Conservation (phyloP, 2,797 vertebrate species). For the Leuciscus waleckii region DNA sequence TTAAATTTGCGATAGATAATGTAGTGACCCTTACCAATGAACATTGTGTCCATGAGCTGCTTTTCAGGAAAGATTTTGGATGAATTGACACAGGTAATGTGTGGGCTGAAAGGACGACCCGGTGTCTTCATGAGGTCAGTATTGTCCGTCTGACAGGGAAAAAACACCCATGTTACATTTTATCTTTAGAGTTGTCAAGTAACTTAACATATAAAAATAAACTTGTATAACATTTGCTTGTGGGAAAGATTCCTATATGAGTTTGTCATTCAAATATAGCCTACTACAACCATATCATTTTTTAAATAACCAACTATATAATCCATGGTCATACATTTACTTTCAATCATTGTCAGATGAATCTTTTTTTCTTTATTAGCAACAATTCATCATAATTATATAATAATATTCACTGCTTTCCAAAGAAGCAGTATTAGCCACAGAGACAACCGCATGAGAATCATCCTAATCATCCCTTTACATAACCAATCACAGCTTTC, state of each 20-base stretch:
- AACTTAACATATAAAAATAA: neutral
- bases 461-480: neutral
- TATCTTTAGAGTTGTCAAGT: neutral
- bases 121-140: constrained; percentile 11
- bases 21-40: constrained; percentile 65
- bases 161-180: constrained; percentile 2
- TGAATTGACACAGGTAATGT: constrained; percentile 4
- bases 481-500: constrained; percentile 1
- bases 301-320: neutral
- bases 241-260: neutral
- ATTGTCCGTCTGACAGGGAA: constrained; percentile 56
- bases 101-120: neutral
- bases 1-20: neutral
- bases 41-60: constrained; percentile 61
- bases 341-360: neutral
- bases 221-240: neutral
- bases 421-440: neutral
- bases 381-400: neutral
- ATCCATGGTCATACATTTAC: neutral
- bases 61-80: constrained; percentile 57
- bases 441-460: constrained; percentile 20
- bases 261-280: neutral
- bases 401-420: neutral
- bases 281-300: neutral
- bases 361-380: constrained; percentile 6